Base-by-base conservation (phyloP, 1,140 invertebrate genomes). In the Dryas iulia region DNA sequence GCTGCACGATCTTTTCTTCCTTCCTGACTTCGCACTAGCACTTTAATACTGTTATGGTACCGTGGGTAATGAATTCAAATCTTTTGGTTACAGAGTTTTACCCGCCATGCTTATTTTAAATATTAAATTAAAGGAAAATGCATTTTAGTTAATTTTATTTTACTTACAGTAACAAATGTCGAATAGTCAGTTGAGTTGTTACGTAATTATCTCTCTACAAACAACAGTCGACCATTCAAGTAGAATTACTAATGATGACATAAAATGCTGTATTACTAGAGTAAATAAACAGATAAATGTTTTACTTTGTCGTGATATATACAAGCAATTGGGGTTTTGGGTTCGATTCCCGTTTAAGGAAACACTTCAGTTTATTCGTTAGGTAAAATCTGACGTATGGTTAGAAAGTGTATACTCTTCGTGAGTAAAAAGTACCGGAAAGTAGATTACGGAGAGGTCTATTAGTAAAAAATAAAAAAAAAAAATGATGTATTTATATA, bases 1-100 rank as follows among this genome's bases (percentile, higher is more conserved):
- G 80, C 78, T 82, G 79, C 82, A 87, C 85, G 72, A 71, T 39
- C 81, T 75, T 81, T 39, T 77, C 59, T 78, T 77, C 73, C 71
- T 81, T 83, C 72, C 65, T 67, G 73, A 67, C 71, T 78, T 35
- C 76, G 76, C 81, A 88, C 83, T 63, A 81, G 81, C 82, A 83
- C 83, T 60, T 58, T 64, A 59, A 68, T 63, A 67, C 70, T 79
- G 54, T 77, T 75, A 73, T 69, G 73, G 74, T 74, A 71, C 56
- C 31, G 21, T 61, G 66, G 47, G 14, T 47, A 8, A 47, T 8
- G 39, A 21, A 6, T 47, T 3, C 8, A 18, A 47, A 47, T 47
- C 8, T 10, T 31, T 31, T 10, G 1, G 1, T 4, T 31, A 31
- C 8, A 31, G 8, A 31, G 8, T 47, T 47, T 21, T 1, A 47